phyloP scores from a whole-genome alignment of 2,888 invertebrate species.

The Auanema freiburgensis region DNA sequence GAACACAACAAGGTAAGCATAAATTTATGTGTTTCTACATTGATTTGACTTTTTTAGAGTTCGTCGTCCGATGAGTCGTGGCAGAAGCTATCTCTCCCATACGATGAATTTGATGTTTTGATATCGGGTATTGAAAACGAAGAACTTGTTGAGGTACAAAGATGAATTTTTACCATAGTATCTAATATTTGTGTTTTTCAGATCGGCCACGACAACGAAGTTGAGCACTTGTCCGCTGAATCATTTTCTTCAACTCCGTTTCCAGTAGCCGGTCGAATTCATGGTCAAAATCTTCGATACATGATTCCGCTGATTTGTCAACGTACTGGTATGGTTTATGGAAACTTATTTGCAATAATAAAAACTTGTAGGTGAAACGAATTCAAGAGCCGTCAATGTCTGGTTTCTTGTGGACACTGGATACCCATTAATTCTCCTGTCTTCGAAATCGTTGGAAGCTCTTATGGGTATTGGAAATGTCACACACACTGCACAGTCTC shows the following conservation, averaged over 20 bases:
- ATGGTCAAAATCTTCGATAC: conserved; percentile 17
- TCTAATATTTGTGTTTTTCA: conserved; percentile 7
- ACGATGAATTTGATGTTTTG: conserved; percentile 28
- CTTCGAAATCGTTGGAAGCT: not conserved
- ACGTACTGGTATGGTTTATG: conserved; percentile 14
- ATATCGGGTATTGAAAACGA: no score
- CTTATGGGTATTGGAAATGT: not conserved
- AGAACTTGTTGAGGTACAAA: no score
- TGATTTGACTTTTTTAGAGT: conserved; percentile 21
- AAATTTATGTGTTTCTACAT: conserved; percentile 12
- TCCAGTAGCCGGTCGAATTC: conserved; percentile 17
- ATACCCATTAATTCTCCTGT: not conserved
- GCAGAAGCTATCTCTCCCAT: conserved; percentile 18
- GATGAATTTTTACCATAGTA: no score
- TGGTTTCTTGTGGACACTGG: not conserved
- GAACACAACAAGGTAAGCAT: conserved; percentile 18
- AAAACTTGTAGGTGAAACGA: not conserved
- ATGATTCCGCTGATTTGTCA: conserved; percentile 21
- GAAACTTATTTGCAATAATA: conserved; percentile 23
- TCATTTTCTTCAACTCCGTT: conserved; percentile 20
- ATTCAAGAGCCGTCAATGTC: not conserved
- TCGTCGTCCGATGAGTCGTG: conserved; percentile 23
- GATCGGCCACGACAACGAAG: not conserved
- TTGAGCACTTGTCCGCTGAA: conserved; percentile 22
- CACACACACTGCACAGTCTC: no score